Evolutionary conservation across 2,797 vertebrate species (phyloP).

Genomic region (Cirrhinus molitorella): DNA sequence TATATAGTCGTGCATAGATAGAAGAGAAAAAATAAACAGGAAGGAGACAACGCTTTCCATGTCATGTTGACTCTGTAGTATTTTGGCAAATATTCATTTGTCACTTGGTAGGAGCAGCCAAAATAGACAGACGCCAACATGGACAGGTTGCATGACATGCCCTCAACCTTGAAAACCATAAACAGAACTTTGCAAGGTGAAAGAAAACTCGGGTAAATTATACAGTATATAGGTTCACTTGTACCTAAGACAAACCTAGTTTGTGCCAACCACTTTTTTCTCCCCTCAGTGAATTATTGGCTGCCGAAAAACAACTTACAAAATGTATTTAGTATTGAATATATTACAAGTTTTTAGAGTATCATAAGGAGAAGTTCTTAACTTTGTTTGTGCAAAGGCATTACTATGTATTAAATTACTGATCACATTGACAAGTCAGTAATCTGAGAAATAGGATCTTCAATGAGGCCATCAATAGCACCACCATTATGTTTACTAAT

Average conservation of each 20-base stretch:
- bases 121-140: constrained; percentile 12
- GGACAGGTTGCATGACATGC: constrained; percentile 19
- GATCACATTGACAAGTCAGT: constrained; percentile 4
- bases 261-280: constrained; percentile 8
- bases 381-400: background rate
- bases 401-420: constrained; percentile 13
- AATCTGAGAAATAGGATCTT: constrained; percentile 35
- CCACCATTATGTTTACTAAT: constrained; percentile 21
- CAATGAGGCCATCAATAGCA: constrained; percentile 1
- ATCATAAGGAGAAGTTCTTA: background rate
- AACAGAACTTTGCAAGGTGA: constrained; percentile 18
- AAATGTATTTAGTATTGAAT: background rate
- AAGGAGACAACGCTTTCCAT: background rate
- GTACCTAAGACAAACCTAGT: constrained; percentile 5
- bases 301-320: background rate
- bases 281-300: background rate
- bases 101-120: constrained; percentile 10
- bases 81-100: constrained; percentile 5
- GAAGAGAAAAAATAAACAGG: background rate
- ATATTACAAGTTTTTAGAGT: background rate
- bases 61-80: background rate
- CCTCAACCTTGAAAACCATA: constrained; percentile 23
- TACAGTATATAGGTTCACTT: background rate
- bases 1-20: background rate
- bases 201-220: background rate